Percentiles rank a stretch among this genome's conserved stretches.
These are phyloP conservation scores for Heterocephalus glaber DNA, from an alignment of 2,113 vertebrate genomes.

Conservation along the genomic window DNA sequence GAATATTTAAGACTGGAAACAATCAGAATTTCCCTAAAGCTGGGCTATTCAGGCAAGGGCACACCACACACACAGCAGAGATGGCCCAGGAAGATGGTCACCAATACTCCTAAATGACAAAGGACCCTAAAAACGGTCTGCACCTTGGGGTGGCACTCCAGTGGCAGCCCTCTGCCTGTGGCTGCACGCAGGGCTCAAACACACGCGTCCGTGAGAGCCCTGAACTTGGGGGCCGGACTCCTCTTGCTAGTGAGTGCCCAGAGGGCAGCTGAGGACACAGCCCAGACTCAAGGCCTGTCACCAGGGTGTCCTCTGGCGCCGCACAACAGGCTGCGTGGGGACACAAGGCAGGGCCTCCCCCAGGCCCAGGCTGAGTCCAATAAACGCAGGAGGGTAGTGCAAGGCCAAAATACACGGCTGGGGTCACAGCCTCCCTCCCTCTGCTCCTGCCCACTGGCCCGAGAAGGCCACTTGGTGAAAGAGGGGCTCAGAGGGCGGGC, in stretches of 20 bases:
- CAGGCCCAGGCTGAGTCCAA: not conserved
- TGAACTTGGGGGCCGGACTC: not conserved
- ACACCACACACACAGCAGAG: not conserved
- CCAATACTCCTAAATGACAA: not conserved
- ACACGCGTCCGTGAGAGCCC: not conserved
- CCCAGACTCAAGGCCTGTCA: not conserved
- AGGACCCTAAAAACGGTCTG: not conserved
- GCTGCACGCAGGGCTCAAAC: not conserved
- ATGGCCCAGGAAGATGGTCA: not conserved
- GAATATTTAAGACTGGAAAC: not conserved
- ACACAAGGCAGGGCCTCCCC: not conserved
- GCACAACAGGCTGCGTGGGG: not conserved
- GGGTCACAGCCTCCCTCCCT: not conserved
- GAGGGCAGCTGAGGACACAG: not conserved
- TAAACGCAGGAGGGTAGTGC: not conserved
- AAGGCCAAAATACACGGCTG: not conserved
- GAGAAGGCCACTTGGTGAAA: not conserved
- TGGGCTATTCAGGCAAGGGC: not conserved
- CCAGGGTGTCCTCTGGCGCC: accelerated
- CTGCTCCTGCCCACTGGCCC: not conserved
- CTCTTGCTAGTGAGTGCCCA: not conserved
- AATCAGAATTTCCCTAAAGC: not conserved
- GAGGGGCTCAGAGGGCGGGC: not conserved
- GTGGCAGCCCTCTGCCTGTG: not conserved
- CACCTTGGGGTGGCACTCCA: not conserved